Base-by-base conservation (phyloP, 2,113 vertebrate genomes). In the Atherinomorus stipes region DNA sequence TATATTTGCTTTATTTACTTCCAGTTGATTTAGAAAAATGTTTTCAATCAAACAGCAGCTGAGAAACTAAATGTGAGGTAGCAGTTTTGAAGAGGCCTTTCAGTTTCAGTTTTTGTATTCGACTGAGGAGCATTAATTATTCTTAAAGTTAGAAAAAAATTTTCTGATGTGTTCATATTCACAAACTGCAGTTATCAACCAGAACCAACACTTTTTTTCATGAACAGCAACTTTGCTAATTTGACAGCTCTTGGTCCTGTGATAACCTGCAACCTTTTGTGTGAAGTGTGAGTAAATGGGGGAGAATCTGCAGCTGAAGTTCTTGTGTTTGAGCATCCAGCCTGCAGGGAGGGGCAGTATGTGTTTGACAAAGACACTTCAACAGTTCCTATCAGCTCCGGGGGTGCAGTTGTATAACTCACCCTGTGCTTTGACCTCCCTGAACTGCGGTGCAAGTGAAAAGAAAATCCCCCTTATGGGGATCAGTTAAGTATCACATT, bases 401-500 rank as follows among this genome's bases (percentile, higher is more conserved):
- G 86, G 85, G 75, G 80, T 80, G 83, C 71, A 59, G 77, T 84
- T 82, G 72, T 89, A 83, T 75, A 71, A 79, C 84, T 89, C 81
- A 71, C 81, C 68, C 86, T 74, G 74, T 80, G 83, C 85, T 86
- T 57, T 88, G 84, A 88, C 87, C 88, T 83, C 84, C 78, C 80
- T 51, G 63, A 78, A 71, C 76, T 61, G 56, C 11, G 68, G 58
- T 86, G 83, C 81, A 71, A 85, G 85, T 90, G 83, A 92, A 92
- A 89, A 89, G 90, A 92, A 90, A 87, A 81, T 85, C 88, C 86
- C 83, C 78, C 81, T n/a, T 77, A 70, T 79, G 78, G 85, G 86
- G 89, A 84, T 88, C 88, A 59, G 71, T 85, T 91, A 91, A 92
- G 88, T 92, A 90, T 90, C 83, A 82, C 90, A 86, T 92, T 89